Evolutionary conservation across 2,113 vertebrate genomes (phyloP), one percentile per base, ranked within the genome.

Genomic region (Takifugu flavidus): DNA sequence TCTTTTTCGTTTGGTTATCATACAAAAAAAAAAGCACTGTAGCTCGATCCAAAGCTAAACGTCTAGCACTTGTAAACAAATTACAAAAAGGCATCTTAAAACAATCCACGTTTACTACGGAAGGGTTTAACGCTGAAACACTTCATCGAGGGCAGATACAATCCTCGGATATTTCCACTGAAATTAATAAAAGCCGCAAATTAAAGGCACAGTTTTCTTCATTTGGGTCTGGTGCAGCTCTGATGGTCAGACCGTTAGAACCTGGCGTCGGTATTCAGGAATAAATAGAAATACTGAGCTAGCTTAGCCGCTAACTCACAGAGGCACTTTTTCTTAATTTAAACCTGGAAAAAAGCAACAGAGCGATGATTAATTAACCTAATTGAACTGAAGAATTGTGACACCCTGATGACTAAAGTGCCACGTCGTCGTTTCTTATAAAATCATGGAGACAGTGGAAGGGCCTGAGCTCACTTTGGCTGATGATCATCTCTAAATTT

Each of bases 61-160:
- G 67, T 47, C 79, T 65, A 74, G 58, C 50, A 73, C 47, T 47
- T 87, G 83, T 86, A 87, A 89, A 89, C 77, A 25, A 68, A 81
- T 71, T 70, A 72, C 34, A 53, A 42, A 70, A 68, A 68, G 25
- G 45, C 53, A 46, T 47, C 20, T 39, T 34, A 61, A 67, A 58
- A 54, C 15, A 42, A 55, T 20, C 53, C 52, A 53, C 13, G 26
- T 66, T 65, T 67, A 62, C 57, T 14, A 66, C 25, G 60, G 43
- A 15, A 62, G 49, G 67, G 56, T 70, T 53, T 64, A 45, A 77
- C 59, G 66, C 56, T 49, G 13, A 54, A 62, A 65, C 15, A 13
- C 65, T 46, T 72, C 62, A 64, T 50, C 31, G 29, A 27, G 43
- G 57, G 66, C 59, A 67, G 45, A 10, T 55, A 45, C 39, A 50